A percentile compares a stretch with the other conserved stretches of the same genome.
Evolutionary conservation across 1,140 invertebrate species (phyloP).

Genomic region (Rhopalosiphum maidis): DNA sequence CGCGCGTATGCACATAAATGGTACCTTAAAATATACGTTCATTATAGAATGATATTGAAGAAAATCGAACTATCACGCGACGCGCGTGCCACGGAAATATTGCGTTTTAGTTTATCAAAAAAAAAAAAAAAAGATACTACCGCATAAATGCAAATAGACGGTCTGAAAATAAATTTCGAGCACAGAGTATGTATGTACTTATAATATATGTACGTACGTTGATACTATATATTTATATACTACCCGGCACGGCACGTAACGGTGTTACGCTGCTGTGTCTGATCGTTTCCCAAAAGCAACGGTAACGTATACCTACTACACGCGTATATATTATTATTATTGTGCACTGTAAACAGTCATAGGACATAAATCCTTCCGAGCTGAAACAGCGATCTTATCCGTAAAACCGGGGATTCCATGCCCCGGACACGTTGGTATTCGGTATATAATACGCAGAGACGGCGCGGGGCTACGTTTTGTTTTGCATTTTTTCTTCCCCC

Average conservation of each 20-base stretch:
- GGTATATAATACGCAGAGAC: not conserved
- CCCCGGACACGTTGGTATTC: not conserved
- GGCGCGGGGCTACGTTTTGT: not conserved
- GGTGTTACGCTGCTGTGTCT: conserved; percentile 36
- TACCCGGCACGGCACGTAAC: conserved; percentile 8
- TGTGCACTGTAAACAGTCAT: not conserved
- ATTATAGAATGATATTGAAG: not conserved
- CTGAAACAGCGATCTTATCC: conserved; percentile 45
- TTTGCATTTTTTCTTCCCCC: not conserved
- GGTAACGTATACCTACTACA: not conserved
- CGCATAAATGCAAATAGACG: conserved; percentile 33
- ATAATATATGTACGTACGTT: not conserved
- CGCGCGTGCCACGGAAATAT: not conserved
- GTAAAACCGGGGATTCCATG: not conserved
- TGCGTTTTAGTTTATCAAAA: not conserved
- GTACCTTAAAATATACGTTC: not conserved
- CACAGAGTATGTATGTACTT: not conserved
- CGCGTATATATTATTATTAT: not conserved
- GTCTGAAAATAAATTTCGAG: not conserved
- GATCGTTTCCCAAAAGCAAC: conserved; percentile 48
- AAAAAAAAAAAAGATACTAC: not conserved
- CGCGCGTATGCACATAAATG: not conserved
- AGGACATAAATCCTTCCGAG: conserved; percentile 44
- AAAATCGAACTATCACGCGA: not conserved
- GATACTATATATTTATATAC: not conserved